phyloP scores from a whole-genome alignment of 2,113 vertebrate species.

The Sinocyclocheilus maitianheensis region DNA sequence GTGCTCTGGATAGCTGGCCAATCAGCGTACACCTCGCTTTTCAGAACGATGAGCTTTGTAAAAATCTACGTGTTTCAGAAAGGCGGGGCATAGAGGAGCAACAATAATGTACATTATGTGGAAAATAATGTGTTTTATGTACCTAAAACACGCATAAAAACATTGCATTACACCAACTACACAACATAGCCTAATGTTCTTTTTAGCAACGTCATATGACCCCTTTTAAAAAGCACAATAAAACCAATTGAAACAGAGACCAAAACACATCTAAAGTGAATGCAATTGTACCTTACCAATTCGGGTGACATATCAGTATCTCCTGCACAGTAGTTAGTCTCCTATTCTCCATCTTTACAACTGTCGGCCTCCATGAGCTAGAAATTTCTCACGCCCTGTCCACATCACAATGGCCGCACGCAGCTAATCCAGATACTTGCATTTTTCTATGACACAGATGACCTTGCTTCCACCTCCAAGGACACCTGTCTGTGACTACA shows the following conservation, averaged over 20 bases:
- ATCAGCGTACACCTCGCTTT: too few relatives aligned
- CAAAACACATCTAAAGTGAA: not conserved
- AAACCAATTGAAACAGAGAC: not conserved
- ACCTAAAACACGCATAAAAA: too few relatives aligned
- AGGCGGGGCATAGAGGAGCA: too few relatives aligned
- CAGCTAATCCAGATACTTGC: not conserved
- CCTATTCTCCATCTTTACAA: slow-evolving; percentile 44
- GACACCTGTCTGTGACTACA: not conserved
- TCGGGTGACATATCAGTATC: slow-evolving; percentile 31
- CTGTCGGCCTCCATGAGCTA: slow-evolving; percentile 27
- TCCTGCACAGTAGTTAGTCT: slow-evolving; percentile 31
- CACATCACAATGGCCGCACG: too few relatives aligned
- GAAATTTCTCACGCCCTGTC: slow-evolving; percentile 45
- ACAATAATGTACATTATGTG: too few relatives aligned
- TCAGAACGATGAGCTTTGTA: too few relatives aligned
- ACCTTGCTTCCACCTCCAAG: slow-evolving; percentile 21
- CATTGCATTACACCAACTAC: too few relatives aligned
- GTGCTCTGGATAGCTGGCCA: too few relatives aligned
- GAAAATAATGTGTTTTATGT: too few relatives aligned
- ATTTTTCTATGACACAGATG: not conserved
- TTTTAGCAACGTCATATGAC: too few relatives aligned
- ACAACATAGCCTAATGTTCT: too few relatives aligned
- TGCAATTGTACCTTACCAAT: slow-evolving; percentile 57
- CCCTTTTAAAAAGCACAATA: not conserved
- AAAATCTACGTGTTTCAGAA: too few relatives aligned